Base-by-base conservation (phyloP, 2,888 invertebrate genomes). In the Pyrrhosoma nymphula region DNA sequence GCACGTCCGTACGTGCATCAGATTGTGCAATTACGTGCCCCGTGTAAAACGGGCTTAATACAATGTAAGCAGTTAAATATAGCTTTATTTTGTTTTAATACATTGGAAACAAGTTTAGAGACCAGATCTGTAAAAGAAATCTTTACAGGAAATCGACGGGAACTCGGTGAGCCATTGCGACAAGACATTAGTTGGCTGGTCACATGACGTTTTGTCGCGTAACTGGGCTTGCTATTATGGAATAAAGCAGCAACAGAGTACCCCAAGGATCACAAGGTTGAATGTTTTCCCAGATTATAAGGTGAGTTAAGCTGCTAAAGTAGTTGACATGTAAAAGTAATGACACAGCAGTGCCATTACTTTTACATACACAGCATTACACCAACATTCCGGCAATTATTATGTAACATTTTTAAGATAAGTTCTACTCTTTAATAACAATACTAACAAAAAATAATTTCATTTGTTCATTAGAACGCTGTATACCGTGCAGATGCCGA, bases 151-250 rank as follows among this genome's bases (percentile, higher is more conserved):
- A 95, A 95, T 95, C 60, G 96, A 95, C 3, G 90, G 95, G 30
- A 95, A 95, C 82, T 96, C 97, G 4, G 96, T 96, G 4, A 97
- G 97, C 95, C 96, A 96, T 56, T 97, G 97, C 96, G 96, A 97
- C 95, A 95, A 96, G 95, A 97, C 97, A 0, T 95, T 96, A 56
- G 96, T 96, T 39, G 97, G 97, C 0, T 97, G 97, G 97, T 96
- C 97, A 35, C 97, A 97, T 96, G 97, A 97, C 96, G 96, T 97
- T 6, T 96, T 97, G 63, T 96, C 96, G 35, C 96, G 96, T 20
- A 97, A 97, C 96, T 97, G 97, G 97, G 97, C 97, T 0, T 97
- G 97, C 95, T 97, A 96, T 96, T 95, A 96, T 47, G 97, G 97
- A 0, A 96, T 96, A 90, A 96, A 96, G 95, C 95, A 95, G 56